phyloP scores from a whole-genome alignment of 2,888 invertebrate genomes.

The Tetramorium bicarinatum region DNA sequence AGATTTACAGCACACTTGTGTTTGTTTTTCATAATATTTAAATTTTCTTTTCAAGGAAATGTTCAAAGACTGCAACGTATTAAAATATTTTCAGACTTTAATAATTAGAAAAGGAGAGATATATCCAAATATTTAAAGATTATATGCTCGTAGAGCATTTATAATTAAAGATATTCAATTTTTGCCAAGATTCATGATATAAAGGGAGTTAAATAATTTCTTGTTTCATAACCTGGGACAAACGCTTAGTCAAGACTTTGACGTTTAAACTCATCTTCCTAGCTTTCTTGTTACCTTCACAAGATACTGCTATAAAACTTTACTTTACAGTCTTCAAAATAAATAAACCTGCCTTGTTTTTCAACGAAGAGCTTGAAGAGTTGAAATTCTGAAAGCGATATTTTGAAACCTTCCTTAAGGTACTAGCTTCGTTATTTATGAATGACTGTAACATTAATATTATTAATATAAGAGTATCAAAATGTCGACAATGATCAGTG shows the following conservation, averaged over 20 bases:
- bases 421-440: not conserved
- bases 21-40: not conserved
- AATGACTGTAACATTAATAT: slow-evolving; percentile 14
- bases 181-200: not conserved
- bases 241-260: slow-evolving; percentile 22
- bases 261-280: slow-evolving; percentile 23
- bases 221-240: slow-evolving; percentile 24
- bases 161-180: not conserved
- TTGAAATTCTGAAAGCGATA: not conserved
- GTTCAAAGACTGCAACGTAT: not conserved
- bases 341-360: slow-evolving; percentile 28
- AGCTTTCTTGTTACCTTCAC: slow-evolving; percentile 22
- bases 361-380: not conserved
- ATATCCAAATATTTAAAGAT: not conserved
- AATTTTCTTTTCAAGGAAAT: not conserved
- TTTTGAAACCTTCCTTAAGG: not conserved
- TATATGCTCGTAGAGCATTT: not conserved
- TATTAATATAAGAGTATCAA: not conserved
- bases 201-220: slow-evolving; percentile 26
- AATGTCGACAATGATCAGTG: not conserved
- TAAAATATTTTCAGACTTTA: not conserved
- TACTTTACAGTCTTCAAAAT: slow-evolving; percentile 10
- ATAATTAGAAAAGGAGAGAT: not conserved
- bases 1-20: not conserved
- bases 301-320: slow-evolving; percentile 28